Conservation (phyloP, 1,140 invertebrate genomes). For the Drosophila eugracilis region DNA sequence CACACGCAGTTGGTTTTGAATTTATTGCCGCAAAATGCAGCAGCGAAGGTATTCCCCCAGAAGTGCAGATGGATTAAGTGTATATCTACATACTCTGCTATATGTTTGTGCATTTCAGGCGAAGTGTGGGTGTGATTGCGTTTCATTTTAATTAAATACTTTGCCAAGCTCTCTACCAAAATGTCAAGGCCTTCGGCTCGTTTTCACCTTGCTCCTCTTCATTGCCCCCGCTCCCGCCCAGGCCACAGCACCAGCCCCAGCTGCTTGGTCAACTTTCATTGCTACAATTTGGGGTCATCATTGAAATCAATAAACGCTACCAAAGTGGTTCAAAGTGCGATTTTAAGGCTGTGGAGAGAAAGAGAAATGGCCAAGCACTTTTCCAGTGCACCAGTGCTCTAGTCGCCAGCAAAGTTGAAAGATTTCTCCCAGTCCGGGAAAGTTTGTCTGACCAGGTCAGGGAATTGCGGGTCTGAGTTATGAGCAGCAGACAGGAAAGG, state of each 20-base stretch:
- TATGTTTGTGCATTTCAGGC: constrained; percentile 1
- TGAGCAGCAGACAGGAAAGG: constrained; percentile 2
- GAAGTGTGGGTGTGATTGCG: constrained; percentile 39
- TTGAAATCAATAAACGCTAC: constrained; percentile 53
- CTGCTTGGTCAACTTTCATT: constrained; percentile 47
- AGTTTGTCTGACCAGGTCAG: constrained; percentile 41
- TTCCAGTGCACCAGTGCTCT: constrained; percentile 24
- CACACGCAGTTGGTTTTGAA: constrained; percentile 66
- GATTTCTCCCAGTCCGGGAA: constrained; percentile 27
- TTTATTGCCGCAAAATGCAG: constrained; percentile 73
- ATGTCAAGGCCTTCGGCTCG: constrained; percentile 35
- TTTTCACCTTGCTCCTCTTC: constrained; percentile 15
- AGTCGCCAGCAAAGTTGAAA: constrained; percentile 43
- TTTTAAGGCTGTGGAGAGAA: constrained; percentile 7
- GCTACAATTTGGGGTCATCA: constrained; percentile 52
- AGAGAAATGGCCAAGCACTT: constrained; percentile 12
- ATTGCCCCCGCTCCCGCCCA: not conserved
- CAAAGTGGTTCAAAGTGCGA: constrained; percentile 50
- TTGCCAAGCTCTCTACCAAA: constrained; percentile 33
- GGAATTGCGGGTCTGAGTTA: constrained; percentile 27
- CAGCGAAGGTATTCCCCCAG: constrained; percentile 41
- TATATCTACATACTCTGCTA: not conserved
- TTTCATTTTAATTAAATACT: constrained; percentile 76
- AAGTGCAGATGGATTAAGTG: constrained; percentile 79
- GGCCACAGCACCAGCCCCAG: constrained; percentile 8